Evolutionary conservation across 2,113 vertebrate genomes (phyloP).

Genomic region (Acrocephalus kingi): DNA sequence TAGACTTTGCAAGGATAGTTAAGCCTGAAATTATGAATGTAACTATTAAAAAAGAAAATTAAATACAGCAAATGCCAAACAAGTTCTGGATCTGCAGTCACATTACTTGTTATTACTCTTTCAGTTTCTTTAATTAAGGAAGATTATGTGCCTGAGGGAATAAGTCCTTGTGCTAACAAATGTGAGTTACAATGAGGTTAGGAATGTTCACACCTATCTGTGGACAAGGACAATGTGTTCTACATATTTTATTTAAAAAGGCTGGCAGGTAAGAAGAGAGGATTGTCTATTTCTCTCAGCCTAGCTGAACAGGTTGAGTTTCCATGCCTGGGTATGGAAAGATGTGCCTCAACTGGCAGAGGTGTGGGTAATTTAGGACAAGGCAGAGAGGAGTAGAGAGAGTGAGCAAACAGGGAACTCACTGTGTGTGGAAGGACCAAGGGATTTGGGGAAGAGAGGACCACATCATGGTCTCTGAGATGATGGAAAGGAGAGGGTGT

Average conservation of each 20-base stretch:
- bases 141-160: background rate
- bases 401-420: background rate
- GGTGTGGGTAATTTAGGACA: background rate
- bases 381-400: background rate
- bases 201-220: background rate
- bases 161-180: background rate
- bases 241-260: background rate
- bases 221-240: background rate
- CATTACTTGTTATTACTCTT: background rate
- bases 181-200: background rate
- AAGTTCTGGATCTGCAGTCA: background rate
- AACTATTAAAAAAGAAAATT: background rate
- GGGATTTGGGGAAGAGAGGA: background rate
- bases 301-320: background rate
- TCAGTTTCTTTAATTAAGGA: background rate
- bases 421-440: fast-evolving
- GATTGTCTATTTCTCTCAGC: background rate
- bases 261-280: background rate
- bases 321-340: background rate
- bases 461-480: background rate
- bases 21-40: background rate
- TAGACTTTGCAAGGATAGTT: background rate
- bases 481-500: background rate
- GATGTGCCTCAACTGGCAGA: background rate
- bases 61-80: background rate